Evolutionary conservation across 1,140 invertebrate species (phyloP), one percentile per base, ranked within the genome.

Genomic region (Drosophila ercepeae): DNA sequence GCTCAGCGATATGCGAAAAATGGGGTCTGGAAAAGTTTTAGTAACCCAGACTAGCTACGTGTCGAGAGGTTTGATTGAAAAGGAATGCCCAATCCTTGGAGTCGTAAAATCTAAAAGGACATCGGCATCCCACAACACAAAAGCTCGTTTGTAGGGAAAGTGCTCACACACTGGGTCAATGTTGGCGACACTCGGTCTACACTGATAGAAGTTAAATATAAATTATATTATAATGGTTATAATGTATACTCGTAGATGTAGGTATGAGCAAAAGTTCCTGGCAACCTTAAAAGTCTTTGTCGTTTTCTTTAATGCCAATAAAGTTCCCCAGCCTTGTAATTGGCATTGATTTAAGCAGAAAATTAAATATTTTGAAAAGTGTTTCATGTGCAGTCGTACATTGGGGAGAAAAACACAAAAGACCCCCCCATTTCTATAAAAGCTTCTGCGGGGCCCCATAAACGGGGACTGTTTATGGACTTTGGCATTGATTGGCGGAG

Each of bases 91-190:
- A 36, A 63, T 63, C 69, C 59, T 60, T 34, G 41, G 46, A 49
- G 50, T 51, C 63, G 61, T 84, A 84, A 84, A 84, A 86, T 48
- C 71, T 72, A 61, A 79, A 68, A 75, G 71, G 71, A 55, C 78
- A 65, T 53, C 63, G 29, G 34, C 57, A 44, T 34, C 50, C 42
- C 29, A 41, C 68, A 32, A 64, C 21, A 52, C 68, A 61, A 53
- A 68, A 68, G 53, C 50, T 67, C 69, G 55, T 73, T 75, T 69
- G 76, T 68, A 73, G 76, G 77, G 52, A 83, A 73, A 73, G 69
- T 73, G 69, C 58, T 45, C 52, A 73, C 23, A 50, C 58, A 64
- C 60, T 72, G 79, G 76, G 72, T 78, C 76, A 65, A 49, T 59
- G 42, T 51, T 51, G 70, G 70, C 69, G 69, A 42, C 58, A 41